Conservation (phyloP, 1,140 invertebrate genomes). For the Prorops nasuta region DNA sequence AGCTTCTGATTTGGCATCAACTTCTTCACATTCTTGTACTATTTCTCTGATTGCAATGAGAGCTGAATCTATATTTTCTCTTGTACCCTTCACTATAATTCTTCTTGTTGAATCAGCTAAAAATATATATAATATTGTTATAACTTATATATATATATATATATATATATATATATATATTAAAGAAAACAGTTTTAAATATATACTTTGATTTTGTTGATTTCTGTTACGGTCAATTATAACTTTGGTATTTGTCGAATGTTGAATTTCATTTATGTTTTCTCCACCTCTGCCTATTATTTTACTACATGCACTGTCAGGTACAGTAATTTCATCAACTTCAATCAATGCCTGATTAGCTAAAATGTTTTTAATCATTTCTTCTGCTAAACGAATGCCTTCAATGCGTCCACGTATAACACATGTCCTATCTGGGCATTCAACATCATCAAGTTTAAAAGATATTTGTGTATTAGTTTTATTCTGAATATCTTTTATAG, state of each 20-base stretch:
- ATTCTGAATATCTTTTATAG: slow-evolving; percentile 70
- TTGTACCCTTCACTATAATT: slow-evolving; percentile 61
- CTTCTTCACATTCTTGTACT: slow-evolving; percentile 58
- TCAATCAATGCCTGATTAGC: slow-evolving; percentile 66
- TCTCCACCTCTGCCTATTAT: slow-evolving; percentile 73
- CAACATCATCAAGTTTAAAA: slow-evolving; percentile 58
- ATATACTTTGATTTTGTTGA: slow-evolving; percentile 17
- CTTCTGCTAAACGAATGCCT: slow-evolving; percentile 66
- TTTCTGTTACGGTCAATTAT: slow-evolving; percentile 41
- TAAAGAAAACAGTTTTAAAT: not conserved
- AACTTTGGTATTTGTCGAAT: slow-evolving; percentile 64
- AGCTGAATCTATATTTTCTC: slow-evolving; percentile 62
- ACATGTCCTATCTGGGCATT: slow-evolving; percentile 55
- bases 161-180: slow-evolving; percentile 2
- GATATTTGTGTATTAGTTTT: slow-evolving; percentile 69
- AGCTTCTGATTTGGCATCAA: slow-evolving; percentile 45
- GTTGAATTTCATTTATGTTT: slow-evolving; percentile 68
- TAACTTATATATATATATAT: slow-evolving; percentile 1
- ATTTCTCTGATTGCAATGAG: slow-evolving; percentile 62
- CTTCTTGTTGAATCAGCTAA: slow-evolving; percentile 48
- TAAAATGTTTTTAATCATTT: slow-evolving; percentile 70
- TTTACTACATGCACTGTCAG: slow-evolving; percentile 62
- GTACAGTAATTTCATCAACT: slow-evolving; percentile 65
- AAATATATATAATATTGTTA: slow-evolving; percentile 16
- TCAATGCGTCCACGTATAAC: slow-evolving; percentile 66